phyloP scores from a whole-genome alignment of 1,140 invertebrate genomes.

The Drosophila sproati region DNA sequence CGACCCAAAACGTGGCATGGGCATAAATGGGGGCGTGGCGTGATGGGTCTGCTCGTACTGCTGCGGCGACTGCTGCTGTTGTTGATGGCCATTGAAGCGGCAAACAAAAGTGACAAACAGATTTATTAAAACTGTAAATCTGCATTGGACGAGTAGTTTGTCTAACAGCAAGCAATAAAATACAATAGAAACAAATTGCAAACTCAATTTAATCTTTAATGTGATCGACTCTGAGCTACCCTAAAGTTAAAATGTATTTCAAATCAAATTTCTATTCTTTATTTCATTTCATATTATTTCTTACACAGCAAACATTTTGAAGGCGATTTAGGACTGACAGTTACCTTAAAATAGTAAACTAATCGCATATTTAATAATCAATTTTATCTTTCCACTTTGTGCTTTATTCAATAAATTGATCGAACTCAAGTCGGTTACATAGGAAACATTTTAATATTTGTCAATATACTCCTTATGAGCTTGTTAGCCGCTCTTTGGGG shows the following conservation, averaged over 20 bases:
- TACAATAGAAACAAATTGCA: slow-evolving; percentile 6
- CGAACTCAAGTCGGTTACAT: no score
- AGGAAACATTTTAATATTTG: no score
- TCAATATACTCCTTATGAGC: no score
- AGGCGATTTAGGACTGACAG: no score
- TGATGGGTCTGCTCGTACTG: slow-evolving; percentile 19
- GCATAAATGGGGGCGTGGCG: not conserved
- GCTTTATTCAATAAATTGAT: no score
- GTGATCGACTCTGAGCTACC: not conserved
- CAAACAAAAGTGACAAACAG: slow-evolving; percentile 69
- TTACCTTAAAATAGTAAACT: no score
- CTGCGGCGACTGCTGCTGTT: slow-evolving; percentile 22
- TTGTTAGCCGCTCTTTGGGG: slow-evolving; percentile 19
- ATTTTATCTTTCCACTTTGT: not conserved
- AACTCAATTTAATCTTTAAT: not conserved
- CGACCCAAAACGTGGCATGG: slow-evolving; percentile 4
- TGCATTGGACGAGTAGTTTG: slow-evolving; percentile 53
- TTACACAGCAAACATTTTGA: no score
- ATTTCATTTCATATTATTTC: no score
- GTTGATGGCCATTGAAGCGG: slow-evolving; percentile 68
- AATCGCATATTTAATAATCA: no score
- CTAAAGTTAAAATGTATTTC: not conserved
- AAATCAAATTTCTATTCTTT: no score
- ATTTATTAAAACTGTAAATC: slow-evolving; percentile 78
- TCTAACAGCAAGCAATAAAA: slow-evolving; percentile 31